phyloP scores from a whole-genome alignment of 2,888 invertebrate species.

The Slavum lentiscoides region DNA sequence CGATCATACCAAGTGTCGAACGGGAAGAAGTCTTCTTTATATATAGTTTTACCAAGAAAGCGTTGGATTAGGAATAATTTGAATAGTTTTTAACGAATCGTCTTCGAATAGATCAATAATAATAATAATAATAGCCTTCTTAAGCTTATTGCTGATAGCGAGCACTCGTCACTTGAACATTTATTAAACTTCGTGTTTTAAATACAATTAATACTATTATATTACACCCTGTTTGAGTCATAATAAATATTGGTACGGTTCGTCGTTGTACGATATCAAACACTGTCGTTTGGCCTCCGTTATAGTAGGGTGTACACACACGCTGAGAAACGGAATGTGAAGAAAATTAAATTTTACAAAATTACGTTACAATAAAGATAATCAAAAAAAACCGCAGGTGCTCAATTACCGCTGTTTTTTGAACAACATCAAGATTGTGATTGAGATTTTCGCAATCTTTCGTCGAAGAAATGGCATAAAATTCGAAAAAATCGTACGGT shows the following conservation, averaged over 20 bases:
- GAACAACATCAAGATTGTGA: slow-evolving; percentile 5
- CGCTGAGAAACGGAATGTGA: slow-evolving; percentile 3
- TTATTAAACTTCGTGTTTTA: no score
- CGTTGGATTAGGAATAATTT: no score
- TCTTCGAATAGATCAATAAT: no score
- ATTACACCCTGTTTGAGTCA: no score
- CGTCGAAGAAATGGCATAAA: not conserved
- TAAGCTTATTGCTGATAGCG: no score
- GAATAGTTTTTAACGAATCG: no score
- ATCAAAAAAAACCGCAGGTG: slow-evolving; percentile 30
- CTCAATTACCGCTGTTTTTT: slow-evolving; percentile 8
- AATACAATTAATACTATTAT: not conserved
- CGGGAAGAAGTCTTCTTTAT: no score
- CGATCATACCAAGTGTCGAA: no score
- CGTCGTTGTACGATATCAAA: no score
- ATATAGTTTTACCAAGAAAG: no score
- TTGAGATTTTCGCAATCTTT: not conserved
- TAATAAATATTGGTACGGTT: not conserved
- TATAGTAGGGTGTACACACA: not conserved
- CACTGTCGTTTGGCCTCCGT: not conserved
- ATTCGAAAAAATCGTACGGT: not conserved
- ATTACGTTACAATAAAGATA: slow-evolving; percentile 2
- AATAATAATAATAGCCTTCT: no score
- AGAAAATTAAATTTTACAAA: slow-evolving; percentile 34
- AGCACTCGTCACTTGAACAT: no score